Percentiles rank a stretch among this genome's conserved stretches.
Evolutionary conservation across 2,888 invertebrate species (phyloP).

Genomic region (Andrena chrysosceles): DNA sequence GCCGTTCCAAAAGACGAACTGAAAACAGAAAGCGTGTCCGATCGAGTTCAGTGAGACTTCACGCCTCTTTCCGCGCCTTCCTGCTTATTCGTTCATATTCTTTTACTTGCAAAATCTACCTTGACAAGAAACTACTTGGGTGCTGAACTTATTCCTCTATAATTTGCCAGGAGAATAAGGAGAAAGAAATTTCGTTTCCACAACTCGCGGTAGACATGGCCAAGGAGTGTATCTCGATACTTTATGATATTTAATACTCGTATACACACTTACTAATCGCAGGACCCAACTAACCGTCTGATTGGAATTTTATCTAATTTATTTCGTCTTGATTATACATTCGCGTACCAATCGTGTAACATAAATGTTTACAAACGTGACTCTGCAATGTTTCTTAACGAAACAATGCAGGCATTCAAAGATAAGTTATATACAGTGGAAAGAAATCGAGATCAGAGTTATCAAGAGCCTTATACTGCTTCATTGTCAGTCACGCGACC

Average conservation of each 20-base stretch:
- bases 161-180: not conserved
- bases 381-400: conserved; percentile 30
- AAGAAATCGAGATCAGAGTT: not conserved
- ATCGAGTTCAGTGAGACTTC: conserved; percentile 66
- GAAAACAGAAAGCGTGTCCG: conserved; percentile 77
- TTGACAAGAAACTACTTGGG: not conserved
- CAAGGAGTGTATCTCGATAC: not conserved
- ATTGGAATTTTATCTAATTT: too few relatives aligned
- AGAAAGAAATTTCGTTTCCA: not conserved
- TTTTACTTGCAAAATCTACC: conserved; percentile 19
- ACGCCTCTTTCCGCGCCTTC: conserved; percentile 41
- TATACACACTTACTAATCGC: not conserved
- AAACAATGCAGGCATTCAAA: conserved; percentile 26
- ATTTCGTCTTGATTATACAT: not conserved
- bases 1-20: conserved; percentile 64
- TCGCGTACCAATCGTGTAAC: conserved; percentile 8
- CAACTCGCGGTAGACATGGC: not conserved
- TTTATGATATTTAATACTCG: not conserved
- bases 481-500: not conserved
- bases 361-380: conserved; percentile 42
- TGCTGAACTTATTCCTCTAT: not conserved
- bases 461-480: not conserved
- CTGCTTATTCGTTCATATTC: conserved; percentile 16
- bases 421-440: conserved; percentile 22
- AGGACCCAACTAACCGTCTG: too few relatives aligned